A percentile compares a stretch with the other conserved stretches of the same genome.
Conservation (phyloP, 2,888 invertebrate genomes). For the Gerris lacustris region DNA sequence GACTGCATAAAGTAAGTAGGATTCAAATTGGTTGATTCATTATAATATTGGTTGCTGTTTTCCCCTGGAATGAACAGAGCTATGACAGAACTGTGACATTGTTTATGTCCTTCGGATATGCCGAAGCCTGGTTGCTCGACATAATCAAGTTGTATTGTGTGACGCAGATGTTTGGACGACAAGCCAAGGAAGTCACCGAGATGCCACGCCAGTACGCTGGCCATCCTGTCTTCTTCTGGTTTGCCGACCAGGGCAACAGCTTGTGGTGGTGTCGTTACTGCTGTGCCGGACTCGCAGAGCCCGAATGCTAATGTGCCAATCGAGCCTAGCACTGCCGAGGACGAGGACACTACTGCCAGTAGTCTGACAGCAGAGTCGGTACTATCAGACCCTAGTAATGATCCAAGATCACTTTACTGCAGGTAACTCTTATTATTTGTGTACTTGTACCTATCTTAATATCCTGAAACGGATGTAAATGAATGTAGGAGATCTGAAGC, state of each 20-base stretch:
- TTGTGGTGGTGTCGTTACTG: conserved; percentile 8
- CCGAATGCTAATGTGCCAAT: neutral
- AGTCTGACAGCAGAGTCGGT: conserved; percentile 18
- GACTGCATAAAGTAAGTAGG: too few species aligned
- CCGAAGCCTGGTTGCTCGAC: too few species aligned
- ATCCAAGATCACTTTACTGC: conserved; percentile 3
- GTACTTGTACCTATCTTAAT: too few species aligned
- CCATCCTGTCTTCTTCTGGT: conserved; percentile 46
- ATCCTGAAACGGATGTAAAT: too few species aligned
- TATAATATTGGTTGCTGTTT: too few species aligned
- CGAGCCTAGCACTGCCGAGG: conserved; percentile 17
- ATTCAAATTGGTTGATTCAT: too few species aligned
- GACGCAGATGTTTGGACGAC: conserved; percentile 20
- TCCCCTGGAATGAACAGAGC: too few species aligned
- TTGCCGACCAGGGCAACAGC: conserved; percentile 18
- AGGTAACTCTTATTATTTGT: neutral
- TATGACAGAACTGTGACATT: too few species aligned
- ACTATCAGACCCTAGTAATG: conserved; percentile 16
- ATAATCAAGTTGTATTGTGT: neutral
- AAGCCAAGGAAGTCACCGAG: conserved; percentile 68
- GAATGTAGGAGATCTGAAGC: too few species aligned
- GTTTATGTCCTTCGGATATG: too few species aligned
- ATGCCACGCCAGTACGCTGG: conserved; percentile 76
- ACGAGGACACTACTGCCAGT: conserved; percentile 15
- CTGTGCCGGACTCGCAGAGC: neutral